Percentiles rank a stretch among this genome's conserved stretches.
Conservation (phyloP, 92 coral and sea anemone species). For the Meandrina meandrites region DNA sequence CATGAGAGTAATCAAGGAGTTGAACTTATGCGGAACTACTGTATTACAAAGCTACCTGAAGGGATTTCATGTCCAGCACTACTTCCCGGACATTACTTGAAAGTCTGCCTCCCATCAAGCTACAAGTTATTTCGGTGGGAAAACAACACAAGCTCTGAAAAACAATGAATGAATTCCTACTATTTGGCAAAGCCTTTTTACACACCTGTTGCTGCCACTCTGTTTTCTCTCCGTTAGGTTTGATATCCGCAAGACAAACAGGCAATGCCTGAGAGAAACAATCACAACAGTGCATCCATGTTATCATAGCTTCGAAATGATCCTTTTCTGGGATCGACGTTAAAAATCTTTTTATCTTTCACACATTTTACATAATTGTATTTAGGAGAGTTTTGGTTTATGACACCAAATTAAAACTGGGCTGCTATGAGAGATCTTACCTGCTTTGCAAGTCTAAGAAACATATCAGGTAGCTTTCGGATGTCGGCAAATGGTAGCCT, state of each 20-base stretch:
- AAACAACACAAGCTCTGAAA: too few species aligned
- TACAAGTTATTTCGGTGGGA: too few species aligned
- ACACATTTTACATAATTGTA: too few species aligned
- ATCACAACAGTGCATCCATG: neutral
- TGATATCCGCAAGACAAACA: slow-evolving; percentile 66
- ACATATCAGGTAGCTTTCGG: slow-evolving; percentile 88
- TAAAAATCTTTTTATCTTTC: neutral
- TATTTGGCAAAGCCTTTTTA: neutral
- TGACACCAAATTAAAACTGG: neutral
- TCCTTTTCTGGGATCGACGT: too few species aligned
- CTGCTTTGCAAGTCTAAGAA: slow-evolving; percentile 77
- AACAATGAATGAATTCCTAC: neutral
- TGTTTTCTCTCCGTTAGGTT: slow-evolving; percentile 56
- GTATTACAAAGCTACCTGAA: too few species aligned
- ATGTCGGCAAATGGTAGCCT: slow-evolving; percentile 80
- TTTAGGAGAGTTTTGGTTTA: neutral
- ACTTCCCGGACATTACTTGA: too few species aligned
- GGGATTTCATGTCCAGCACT: too few species aligned
- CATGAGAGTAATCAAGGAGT: too few species aligned
- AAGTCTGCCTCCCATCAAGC: too few species aligned
- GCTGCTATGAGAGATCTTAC: slow-evolving; percentile 14
- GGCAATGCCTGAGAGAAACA: slow-evolving; percentile 62
- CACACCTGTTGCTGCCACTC: slow-evolving; percentile 82
- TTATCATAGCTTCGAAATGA: neutral
- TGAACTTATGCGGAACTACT: too few species aligned